Evolutionary conservation across 1,140 invertebrate genomes (phyloP), one percentile per base, ranked within the genome.

Genomic region (Rhyzopertha dominica): DNA sequence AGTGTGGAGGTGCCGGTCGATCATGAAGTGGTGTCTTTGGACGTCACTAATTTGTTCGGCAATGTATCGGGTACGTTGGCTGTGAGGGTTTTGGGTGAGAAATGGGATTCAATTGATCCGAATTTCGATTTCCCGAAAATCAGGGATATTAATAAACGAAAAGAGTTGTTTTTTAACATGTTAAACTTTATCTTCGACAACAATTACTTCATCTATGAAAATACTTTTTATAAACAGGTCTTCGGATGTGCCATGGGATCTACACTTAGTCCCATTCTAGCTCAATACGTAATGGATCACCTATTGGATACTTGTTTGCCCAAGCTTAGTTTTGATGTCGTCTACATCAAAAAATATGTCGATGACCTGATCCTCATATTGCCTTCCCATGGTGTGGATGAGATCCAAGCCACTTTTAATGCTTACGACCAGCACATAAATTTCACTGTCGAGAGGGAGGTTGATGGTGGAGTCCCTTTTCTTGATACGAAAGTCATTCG

Each of bases 311-410:
- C 4, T 9, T 34, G 31, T 19, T 18, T 34, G 22, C n/a, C 28
- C 22, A 4, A 34, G 13, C 10, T 34, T 8, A 34, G 16, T n/a
- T 14, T 34, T 14, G 17, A 8, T 18, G 9, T 14, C 12, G 19
- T 9, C n/a, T 20, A 13, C 5, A 36, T 36, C 13, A 20, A 36
- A 36, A 36, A 36, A 20, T 20, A 36, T 36, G 34, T 36, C 4
- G 34, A 22, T n/a, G 34, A 36, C 18, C 16, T 36, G 2, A 5
- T 20, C 13, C 20, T 36, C 5, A 16, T n/a, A 5, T 7, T 36
- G 24, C 34, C 16, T 7, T 22, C 17, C n/a, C 10, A 4, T 10
- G 5, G 19, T 12, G 24, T 36, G 20, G 34, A 36, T 7, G 17
- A 18, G 19, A 18, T 20, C 18, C n/a, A n/a, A n/a, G n/a, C n/a